Percentiles rank a stretch among this genome's conserved stretches.
These are phyloP conservation scores for Blennius ocellaris DNA, from an alignment of 2,113 vertebrate genomes.

Conservation along the genomic window DNA sequence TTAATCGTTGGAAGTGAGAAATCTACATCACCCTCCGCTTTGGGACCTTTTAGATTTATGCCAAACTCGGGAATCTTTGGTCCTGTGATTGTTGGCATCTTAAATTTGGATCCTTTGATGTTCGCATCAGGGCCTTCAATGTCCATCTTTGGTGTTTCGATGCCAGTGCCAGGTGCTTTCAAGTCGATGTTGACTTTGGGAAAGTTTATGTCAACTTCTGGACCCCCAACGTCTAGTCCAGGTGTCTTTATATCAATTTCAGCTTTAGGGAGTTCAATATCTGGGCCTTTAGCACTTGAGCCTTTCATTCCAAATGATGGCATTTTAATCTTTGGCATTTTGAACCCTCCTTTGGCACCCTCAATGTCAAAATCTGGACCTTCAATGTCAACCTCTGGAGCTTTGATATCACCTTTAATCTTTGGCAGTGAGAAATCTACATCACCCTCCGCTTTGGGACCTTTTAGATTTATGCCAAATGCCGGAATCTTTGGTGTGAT, in stretches of 20 bases:
- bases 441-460: slow-evolving; percentile 49
- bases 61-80: neutral
- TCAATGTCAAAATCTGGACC: slow-evolving; percentile 20
- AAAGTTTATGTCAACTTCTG: slow-evolving; percentile 19
- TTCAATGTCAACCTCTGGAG: slow-evolving; percentile 54
- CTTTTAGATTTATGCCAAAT: too few species aligned
- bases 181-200: neutral
- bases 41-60: neutral
- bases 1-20: slow-evolving; percentile 38
- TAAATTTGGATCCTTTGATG: slow-evolving; percentile 44
- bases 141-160: neutral
- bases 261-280: neutral
- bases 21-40: too few species aligned
- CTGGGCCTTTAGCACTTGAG: slow-evolving; percentile 7
- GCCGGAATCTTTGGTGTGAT: too few species aligned
- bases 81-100: too few species aligned
- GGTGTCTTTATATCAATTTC: neutral
- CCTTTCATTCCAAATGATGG: slow-evolving; percentile 41
- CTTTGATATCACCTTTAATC: slow-evolving; percentile 42
- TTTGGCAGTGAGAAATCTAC: slow-evolving; percentile 67
- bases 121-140: slow-evolving; percentile 77
- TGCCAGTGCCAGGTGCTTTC: neutral
- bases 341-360: slow-evolving; percentile 13
- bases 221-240: slow-evolving; percentile 49
- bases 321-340: slow-evolving; percentile 67